These are phyloP conservation scores for Drosophila sp. DNA, from an alignment of 1,140 invertebrate species.

Conservation along the genomic window DNA sequence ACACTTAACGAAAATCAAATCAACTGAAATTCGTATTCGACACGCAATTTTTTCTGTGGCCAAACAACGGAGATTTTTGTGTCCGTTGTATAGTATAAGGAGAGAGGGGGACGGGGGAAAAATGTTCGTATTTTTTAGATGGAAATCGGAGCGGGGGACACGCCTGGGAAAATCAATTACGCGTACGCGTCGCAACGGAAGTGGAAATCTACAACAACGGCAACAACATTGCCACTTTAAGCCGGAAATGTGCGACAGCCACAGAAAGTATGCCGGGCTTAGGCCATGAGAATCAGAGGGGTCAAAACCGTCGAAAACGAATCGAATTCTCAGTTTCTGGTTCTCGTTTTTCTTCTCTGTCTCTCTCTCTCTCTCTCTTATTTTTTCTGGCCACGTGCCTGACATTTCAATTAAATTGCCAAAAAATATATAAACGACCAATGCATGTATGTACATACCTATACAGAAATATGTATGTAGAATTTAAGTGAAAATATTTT, in stretches of 20 bases:
- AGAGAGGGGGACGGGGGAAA: conserved; percentile 19
- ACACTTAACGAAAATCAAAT: conserved; percentile 41
- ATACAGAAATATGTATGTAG: conserved; percentile 13
- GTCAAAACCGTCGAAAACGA: conserved; percentile 36
- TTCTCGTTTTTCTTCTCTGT: neutral
- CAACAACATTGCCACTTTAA: conserved; percentile 50
- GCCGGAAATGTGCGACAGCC: conserved; percentile 64
- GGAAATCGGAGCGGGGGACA: conserved; percentile 13
- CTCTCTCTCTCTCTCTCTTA: neutral
- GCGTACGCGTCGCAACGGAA: conserved; percentile 58
- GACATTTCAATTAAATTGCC: conserved; percentile 64
- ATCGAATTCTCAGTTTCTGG: conserved; percentile 19
- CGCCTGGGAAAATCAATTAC: conserved; percentile 58
- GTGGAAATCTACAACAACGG: conserved; percentile 38
- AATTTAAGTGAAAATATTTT: conserved; percentile 23
- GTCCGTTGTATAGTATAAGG: conserved; percentile 12
- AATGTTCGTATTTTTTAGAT: conserved; percentile 18
- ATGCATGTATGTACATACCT: conserved; percentile 30
- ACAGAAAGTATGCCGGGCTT: conserved; percentile 54
- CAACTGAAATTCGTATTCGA: conserved; percentile 57
- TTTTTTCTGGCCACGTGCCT: conserved; percentile 47
- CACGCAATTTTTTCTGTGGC: conserved; percentile 42
- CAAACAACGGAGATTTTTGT: conserved; percentile 34
- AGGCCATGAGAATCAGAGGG: conserved; percentile 36
- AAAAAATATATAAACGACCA: conserved; percentile 46